These are phyloP conservation scores for Cynopterus brachyotis DNA, from an alignment of 2,113 vertebrate genomes.

Conservation along the genomic window DNA sequence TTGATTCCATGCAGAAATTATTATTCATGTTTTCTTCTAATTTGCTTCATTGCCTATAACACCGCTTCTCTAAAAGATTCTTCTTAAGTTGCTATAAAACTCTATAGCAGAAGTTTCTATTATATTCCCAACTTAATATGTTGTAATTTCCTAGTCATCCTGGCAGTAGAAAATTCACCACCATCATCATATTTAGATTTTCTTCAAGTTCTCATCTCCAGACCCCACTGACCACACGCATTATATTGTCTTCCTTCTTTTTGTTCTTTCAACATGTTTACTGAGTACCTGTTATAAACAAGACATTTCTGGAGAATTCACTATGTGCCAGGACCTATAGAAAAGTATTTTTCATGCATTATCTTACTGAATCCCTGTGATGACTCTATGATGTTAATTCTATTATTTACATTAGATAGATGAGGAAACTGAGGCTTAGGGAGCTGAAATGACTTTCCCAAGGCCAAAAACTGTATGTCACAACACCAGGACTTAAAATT, in stretches of 20 bases:
- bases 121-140: background rate
- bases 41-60: background rate
- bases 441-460: background rate
- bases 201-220: background rate
- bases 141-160: background rate
- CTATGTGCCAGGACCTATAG: background rate
- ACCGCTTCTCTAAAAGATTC: background rate
- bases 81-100: background rate
- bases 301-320: background rate
- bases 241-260: background rate
- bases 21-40: background rate
- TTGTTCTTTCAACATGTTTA: background rate
- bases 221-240: background rate
- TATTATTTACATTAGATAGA: background rate
- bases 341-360: background rate
- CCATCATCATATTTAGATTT: background rate
- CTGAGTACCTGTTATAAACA: background rate
- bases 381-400: background rate
- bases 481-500: background rate
- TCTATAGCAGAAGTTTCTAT: background rate
- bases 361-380: background rate
- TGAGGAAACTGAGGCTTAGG: background rate
- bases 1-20: background rate
- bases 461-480: background rate
- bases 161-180: background rate